phyloP scores from a whole-genome alignment of 30 jellyfish, hydroid and myxozoan genomes.

The Nemopilema nomurai region DNA sequence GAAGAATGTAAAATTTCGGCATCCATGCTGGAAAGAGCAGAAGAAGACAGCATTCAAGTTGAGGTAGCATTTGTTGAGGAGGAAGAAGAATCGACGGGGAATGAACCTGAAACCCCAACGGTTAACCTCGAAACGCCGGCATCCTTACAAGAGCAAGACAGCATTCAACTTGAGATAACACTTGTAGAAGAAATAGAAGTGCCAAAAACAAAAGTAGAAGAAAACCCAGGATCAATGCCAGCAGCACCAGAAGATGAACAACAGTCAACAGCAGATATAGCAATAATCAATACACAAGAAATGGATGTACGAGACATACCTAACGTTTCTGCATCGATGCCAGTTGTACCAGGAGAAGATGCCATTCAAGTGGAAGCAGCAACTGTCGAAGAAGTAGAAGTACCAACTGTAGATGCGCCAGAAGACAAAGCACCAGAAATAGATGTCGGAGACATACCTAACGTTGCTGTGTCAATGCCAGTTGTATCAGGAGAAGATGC shows the following conservation, averaged over 20 bases:
- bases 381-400: no score
- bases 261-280: not conserved
- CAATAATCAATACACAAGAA: not conserved
- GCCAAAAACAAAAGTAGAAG: constrained; percentile 3
- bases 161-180: not conserved
- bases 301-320: not conserved
- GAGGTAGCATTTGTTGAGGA: not conserved
- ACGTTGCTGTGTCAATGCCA: not conserved
- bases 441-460: not conserved
- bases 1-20: not conserved
- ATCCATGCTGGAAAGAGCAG: not conserved
- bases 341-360: not conserved
- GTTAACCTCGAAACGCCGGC: not conserved
- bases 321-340: not conserved
- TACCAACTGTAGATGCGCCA: not conserved
- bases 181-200: not conserved
- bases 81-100: not conserved
- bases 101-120: constrained; percentile 4
- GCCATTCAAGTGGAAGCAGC: no score
- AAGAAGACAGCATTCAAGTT: not conserved
- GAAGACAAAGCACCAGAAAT: not conserved
- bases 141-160: not conserved
- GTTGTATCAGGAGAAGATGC: not conserved
- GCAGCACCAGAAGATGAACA: constrained; percentile 7
- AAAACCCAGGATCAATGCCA: not conserved